phyloP scores from a whole-genome alignment of 2,888 invertebrate species.

The Brachylomia viminalis region DNA sequence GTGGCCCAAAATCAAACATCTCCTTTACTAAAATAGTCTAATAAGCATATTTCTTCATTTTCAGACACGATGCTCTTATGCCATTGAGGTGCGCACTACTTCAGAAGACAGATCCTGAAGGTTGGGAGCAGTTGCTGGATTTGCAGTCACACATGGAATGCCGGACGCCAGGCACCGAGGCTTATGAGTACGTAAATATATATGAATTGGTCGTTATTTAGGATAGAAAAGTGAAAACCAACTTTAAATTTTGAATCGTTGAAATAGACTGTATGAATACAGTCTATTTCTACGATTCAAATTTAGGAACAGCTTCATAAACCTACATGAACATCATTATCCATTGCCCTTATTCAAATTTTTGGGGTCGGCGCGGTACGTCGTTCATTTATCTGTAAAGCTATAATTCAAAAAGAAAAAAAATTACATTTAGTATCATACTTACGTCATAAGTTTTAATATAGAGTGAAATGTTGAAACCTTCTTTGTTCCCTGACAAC shows the following conservation, averaged over 20 bases:
- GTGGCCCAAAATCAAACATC: no score
- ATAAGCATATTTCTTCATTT: slow-evolving; percentile 45
- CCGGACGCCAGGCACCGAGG: slow-evolving; percentile 92
- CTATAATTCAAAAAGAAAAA: background rate
- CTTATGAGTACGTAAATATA: slow-evolving; percentile 91
- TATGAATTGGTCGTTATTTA: background rate
- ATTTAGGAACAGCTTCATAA: background rate
- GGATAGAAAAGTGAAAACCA: background rate
- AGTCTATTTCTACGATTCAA: no score
- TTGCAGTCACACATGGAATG: slow-evolving; percentile 94
- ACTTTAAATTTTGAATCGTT: background rate
- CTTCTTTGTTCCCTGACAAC: background rate
- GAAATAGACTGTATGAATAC: no score
- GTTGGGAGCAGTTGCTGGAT: slow-evolving; percentile 92
- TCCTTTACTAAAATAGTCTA: background rate
- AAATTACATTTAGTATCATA: background rate
- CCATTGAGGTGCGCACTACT: slow-evolving; percentile 93
- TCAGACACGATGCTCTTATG: slow-evolving; percentile 93
- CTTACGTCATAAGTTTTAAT: background rate
- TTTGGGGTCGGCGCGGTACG: background rate
- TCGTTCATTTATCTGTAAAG: background rate
- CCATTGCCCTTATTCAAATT: background rate
- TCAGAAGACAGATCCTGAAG: slow-evolving; percentile 92
- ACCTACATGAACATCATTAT: background rate
- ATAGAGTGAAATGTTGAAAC: background rate